Evolutionary conservation across 2,797 vertebrate genomes (phyloP).

Genomic region (Silurus lanzhouensis): DNA sequence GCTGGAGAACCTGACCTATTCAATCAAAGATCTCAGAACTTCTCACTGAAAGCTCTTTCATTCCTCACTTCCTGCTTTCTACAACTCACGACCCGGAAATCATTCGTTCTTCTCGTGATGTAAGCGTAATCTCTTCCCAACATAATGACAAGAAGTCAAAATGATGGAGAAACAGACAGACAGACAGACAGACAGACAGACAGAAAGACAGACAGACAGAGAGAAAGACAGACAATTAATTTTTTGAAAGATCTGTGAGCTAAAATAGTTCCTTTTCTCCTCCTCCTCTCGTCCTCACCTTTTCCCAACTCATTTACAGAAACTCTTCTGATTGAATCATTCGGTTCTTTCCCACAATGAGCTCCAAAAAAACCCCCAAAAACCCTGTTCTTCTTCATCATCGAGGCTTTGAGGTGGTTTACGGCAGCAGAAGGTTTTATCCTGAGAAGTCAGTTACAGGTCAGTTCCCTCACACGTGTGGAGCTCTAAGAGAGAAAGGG

Average conservation of each 20-base stretch:
- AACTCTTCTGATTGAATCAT: background rate
- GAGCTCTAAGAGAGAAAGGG: background rate
- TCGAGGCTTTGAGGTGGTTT: background rate
- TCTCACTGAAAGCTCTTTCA: too few species aligned
- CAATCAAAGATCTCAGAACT: too few species aligned
- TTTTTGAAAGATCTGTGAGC: background rate
- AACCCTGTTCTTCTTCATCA: background rate
- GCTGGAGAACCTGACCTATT: too few species aligned
- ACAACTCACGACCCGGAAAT: too few species aligned
- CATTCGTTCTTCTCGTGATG: background rate
- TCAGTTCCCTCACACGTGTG: background rate
- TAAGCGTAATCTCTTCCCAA: background rate
- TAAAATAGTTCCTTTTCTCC: background rate
- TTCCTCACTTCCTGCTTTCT: too few species aligned
- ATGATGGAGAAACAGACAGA: background rate
- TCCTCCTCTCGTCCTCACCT: background rate
- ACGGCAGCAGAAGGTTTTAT: background rate
- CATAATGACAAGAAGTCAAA: background rate
- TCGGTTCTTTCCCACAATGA: background rate
- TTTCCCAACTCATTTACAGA: background rate
- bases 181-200: too few species aligned
- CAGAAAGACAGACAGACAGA: too few species aligned
- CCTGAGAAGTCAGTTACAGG: background rate
- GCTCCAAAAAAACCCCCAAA: too few species aligned
- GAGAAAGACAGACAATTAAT: too few species aligned